A percentile compares a stretch with the other conserved stretches of the same genome.
Conservation (phyloP, 2,888 invertebrate genomes). For the Drosophila gaucha region DNA sequence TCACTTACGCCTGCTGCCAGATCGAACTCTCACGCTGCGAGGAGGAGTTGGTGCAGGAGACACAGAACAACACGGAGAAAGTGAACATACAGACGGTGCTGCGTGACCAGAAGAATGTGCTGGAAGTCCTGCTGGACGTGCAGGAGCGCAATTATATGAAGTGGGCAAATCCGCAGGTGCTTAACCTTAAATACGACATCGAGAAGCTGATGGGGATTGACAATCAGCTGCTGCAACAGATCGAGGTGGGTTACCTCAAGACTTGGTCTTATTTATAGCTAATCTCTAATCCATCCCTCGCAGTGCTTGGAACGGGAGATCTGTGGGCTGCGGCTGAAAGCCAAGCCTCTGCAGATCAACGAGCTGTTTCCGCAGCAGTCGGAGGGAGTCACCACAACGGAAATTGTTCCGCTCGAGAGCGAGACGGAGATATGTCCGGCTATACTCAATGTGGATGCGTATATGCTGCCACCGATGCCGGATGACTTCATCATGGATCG, state of each 20-base stretch:
- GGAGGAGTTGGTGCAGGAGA: constrained; percentile 84
- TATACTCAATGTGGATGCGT: constrained; percentile 73
- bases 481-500: constrained; percentile 81
- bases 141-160: constrained; percentile 82
- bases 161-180: constrained; percentile 65
- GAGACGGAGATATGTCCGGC: constrained; percentile 60
- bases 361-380: constrained; percentile 38
- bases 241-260: constrained; percentile 83
- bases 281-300: background rate
- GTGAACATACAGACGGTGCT: constrained; percentile 86
- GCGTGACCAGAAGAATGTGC: constrained; percentile 86
- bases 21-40: constrained; percentile 73
- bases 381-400: constrained; percentile 40
- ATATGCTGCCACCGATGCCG: constrained; percentile 73
- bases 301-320: constrained; percentile 83
- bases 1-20: constrained; percentile 14
- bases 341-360: constrained; percentile 81
- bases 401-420: constrained; percentile 55
- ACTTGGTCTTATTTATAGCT: fast-evolving
- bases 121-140: constrained; percentile 84
- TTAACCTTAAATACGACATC: constrained; percentile 76
- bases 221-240: constrained; percentile 85
- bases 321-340: constrained; percentile 80
- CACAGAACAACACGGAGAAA: constrained; percentile 86
- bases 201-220: constrained; percentile 79